Conservation (phyloP, 2,888 invertebrate species). For the Toxonevra muliebris region DNA sequence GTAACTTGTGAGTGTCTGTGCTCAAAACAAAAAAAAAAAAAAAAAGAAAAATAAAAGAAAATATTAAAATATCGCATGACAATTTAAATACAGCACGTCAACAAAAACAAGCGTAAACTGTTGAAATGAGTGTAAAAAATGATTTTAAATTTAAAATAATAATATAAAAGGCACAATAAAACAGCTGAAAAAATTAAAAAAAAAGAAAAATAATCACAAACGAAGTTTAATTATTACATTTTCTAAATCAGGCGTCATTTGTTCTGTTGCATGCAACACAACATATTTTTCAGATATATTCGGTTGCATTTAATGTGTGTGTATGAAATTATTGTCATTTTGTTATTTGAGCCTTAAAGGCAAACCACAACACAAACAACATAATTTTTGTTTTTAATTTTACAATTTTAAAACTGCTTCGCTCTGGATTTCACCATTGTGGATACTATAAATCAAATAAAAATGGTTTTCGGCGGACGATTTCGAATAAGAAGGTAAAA, state of each 20-base stretch:
- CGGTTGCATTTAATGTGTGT: no score
- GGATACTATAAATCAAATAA: constrained; percentile 58
- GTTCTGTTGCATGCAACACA: no score
- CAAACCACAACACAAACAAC: not conserved
- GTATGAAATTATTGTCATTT: no score
- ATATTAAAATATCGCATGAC: constrained; percentile 28
- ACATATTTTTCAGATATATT: no score
- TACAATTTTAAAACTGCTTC: not conserved
- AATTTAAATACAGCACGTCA: constrained; percentile 31
- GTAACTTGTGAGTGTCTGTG: no score
- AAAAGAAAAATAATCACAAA: constrained; percentile 22
- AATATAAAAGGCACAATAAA: constrained; percentile 21
- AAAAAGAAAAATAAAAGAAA: constrained; percentile 15
- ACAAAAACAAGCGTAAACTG: constrained; percentile 7
- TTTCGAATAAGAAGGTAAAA: constrained; percentile 66
- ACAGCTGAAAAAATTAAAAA: constrained; percentile 27
- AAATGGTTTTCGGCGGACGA: constrained; percentile 66
- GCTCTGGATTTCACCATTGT: constrained; percentile 55
- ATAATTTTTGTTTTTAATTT: constrained; percentile 4
- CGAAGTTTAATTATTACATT: not conserved
- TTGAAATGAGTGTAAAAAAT: no score
- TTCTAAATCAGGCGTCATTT: not conserved
- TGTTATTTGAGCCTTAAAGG: not conserved
- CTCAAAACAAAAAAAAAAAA: constrained; percentile 31
- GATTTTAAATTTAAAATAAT: constrained; percentile 4